Conservation (phyloP, 2,888 invertebrate genomes). For the Caenorhabditis becei region DNA sequence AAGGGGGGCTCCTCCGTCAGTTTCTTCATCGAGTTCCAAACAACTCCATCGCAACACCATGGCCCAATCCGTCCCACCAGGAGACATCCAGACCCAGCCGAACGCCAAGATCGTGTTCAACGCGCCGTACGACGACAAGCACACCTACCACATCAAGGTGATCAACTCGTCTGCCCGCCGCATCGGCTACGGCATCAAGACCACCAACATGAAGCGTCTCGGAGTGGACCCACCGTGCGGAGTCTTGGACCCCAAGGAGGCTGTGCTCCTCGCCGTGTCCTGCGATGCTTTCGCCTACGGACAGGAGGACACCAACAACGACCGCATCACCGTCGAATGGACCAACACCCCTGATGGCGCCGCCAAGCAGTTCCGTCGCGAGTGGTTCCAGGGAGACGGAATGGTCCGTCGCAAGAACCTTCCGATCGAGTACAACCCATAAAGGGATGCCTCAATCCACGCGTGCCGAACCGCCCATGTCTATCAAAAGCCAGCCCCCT, state of each 20-base stretch:
- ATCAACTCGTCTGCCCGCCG: slow-evolving; percentile 72
- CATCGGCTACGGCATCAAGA: slow-evolving; percentile 72
- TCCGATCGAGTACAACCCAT: slow-evolving; percentile 60
- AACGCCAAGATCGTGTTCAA: slow-evolving; percentile 74
- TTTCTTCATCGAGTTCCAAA: no score
- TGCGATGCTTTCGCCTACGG: no score
- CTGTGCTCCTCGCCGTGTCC: no score
- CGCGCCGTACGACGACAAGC: slow-evolving; percentile 75
- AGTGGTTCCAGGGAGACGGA: slow-evolving; percentile 75
- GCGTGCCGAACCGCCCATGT: no score
- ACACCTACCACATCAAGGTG: slow-evolving; percentile 74
- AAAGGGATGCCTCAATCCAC: no score
- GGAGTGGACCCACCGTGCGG: no score
- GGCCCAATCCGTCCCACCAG: slow-evolving; percentile 64
- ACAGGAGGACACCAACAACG: no score
- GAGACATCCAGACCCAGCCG: slow-evolving; percentile 66
- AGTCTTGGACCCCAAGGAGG: no score
- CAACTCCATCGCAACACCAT: background rate
- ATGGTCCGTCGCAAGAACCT: slow-evolving; percentile 73
- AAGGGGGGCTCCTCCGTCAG: no score
- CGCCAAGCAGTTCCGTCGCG: slow-evolving; percentile 72
- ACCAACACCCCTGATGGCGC: slow-evolving; percentile 71
- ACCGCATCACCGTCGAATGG: no score
- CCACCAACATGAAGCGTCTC: no score
- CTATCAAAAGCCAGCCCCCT: no score